Conservation (phyloP, 2,113 vertebrate genomes). For the Thamnaconus septentrionalis region DNA sequence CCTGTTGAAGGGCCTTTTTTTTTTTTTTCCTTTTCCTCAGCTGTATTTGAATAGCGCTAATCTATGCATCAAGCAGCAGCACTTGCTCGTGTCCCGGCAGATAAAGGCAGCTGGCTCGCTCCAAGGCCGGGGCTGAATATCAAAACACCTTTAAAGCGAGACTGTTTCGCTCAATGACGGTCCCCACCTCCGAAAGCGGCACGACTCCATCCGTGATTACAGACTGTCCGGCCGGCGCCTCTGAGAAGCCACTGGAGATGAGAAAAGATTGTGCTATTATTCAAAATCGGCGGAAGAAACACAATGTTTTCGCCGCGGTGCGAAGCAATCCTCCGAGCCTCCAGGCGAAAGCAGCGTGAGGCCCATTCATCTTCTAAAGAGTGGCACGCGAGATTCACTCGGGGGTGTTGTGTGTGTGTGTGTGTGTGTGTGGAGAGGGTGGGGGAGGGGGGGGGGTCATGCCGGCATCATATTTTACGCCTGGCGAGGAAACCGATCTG, state of each 20-base stretch:
- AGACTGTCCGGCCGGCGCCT: conserved; percentile 21
- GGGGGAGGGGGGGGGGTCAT: conserved; percentile 3
- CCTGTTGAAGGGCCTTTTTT: conserved; percentile 5
- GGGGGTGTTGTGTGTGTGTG: conserved; percentile 3
- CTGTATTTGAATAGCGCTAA: conserved; percentile 47
- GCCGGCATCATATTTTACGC: conserved; percentile 47
- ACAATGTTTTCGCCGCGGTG: conserved; percentile 46
- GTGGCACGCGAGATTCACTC: conserved; percentile 38
- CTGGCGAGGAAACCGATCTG: conserved; percentile 36
- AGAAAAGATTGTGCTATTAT: conserved; percentile 65
- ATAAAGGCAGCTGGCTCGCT: conserved; percentile 62
- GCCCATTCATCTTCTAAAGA: conserved; percentile 48
- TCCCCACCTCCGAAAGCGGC: conserved; percentile 38
- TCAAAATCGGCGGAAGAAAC: conserved; percentile 55
- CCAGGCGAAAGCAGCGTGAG: conserved; percentile 50
- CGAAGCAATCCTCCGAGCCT: conserved; percentile 49
- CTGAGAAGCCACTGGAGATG: conserved; percentile 21
- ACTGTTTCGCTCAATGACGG: conserved; percentile 23
- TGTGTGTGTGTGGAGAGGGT: no score
- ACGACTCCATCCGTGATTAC: conserved; percentile 54
- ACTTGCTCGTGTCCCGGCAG: conserved; percentile 48
- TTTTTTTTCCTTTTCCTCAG: conserved; percentile 4
- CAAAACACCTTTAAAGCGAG: conserved; percentile 42
- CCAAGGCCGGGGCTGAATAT: conserved; percentile 58
- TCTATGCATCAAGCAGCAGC: conserved; percentile 55